Evolutionary conservation across 2,888 invertebrate species (phyloP), one percentile per base, ranked within the genome.

Genomic region (Dynastes grantii): DNA sequence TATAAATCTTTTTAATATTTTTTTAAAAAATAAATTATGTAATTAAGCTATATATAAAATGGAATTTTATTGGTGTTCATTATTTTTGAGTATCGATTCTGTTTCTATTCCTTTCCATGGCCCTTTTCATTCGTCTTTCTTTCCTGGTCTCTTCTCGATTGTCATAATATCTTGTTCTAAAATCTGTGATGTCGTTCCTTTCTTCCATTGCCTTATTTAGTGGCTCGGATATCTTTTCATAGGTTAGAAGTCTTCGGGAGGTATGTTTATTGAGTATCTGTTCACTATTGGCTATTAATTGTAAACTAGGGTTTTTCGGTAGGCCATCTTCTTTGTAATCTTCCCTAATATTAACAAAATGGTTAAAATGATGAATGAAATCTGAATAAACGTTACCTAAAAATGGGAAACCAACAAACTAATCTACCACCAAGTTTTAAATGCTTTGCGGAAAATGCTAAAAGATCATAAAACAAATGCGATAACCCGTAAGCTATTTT

Each of bases 391-490:
- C 55, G 5, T 37, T 58, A 58, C 55, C 73, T 58, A 51, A 76
- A 64, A 53, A 51, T 45, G 37, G 99, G 99, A 84, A 98, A 93
- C 99, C 99, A 99, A 90, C 95, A 98, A 0, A 99, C 98, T 22
- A 99, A 90, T 81, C 97, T 90, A 0, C 98, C 95, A 4, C 94
- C 92, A 4, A 95, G 81, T 82, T 90, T 91, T 77, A 99, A 91
- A 87, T 95, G 94, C 73, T 90, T 90, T 0, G 95, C 95, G 0
- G 97, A 92, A 89, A 98, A 97, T 84, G 92, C 90, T 58, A 99
- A 89, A 67, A 99, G 90, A 89, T 99, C 99, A 71, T 90, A 90
- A 85, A 95, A 96, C 49, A 99, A 92, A 81, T 95, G 93, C 1
- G 94, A 91, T 82, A 99, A 90, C 13, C 93, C 93, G 86, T 99